Conservation (phyloP, 2,797 vertebrate species). For the Aulostomus chinensis region DNA sequence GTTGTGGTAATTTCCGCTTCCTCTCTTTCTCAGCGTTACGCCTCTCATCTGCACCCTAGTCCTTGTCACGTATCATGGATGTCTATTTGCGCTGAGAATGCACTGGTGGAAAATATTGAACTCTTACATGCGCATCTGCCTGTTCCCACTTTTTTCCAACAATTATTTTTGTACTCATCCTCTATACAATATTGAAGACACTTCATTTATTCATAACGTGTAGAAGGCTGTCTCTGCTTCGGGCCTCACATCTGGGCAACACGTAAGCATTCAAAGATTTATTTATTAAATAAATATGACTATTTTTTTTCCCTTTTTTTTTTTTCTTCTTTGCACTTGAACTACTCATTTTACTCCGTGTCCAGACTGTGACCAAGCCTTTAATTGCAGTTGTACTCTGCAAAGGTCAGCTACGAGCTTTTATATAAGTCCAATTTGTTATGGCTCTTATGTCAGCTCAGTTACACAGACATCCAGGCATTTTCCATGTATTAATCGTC, state of each 20-base stretch:
- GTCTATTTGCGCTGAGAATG: no score
- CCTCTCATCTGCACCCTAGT: no score
- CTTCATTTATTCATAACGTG: conserved; percentile 46
- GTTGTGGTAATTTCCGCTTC: conserved; percentile 86
- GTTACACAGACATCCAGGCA: conserved; percentile 38
- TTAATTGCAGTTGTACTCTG: conserved; percentile 14
- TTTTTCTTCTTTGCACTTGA: neutral
- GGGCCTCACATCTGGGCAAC: conserved; percentile 13
- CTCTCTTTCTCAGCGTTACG: no score
- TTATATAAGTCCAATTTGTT: conserved; percentile 46
- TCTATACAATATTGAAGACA: conserved; percentile 40
- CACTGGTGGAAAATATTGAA: no score
- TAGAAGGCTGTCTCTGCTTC: conserved; percentile 15
- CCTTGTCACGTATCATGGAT: no score
- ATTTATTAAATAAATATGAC: conserved; percentile 12
- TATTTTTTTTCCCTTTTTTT: neutral
- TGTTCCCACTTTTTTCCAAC: conserved; percentile 5
- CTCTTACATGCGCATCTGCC: neutral
- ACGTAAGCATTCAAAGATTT: conserved; percentile 7
- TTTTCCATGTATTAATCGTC: conserved; percentile 69
- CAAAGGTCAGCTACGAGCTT: conserved; percentile 37
- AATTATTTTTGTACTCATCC: conserved; percentile 5
- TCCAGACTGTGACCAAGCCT: neutral
- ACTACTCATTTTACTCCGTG: neutral
- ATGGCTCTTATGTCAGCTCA: conserved; percentile 26